These are phyloP conservation scores for Nycteola revayana DNA, from an alignment of 2,888 invertebrate genomes.

Conservation along the genomic window DNA sequence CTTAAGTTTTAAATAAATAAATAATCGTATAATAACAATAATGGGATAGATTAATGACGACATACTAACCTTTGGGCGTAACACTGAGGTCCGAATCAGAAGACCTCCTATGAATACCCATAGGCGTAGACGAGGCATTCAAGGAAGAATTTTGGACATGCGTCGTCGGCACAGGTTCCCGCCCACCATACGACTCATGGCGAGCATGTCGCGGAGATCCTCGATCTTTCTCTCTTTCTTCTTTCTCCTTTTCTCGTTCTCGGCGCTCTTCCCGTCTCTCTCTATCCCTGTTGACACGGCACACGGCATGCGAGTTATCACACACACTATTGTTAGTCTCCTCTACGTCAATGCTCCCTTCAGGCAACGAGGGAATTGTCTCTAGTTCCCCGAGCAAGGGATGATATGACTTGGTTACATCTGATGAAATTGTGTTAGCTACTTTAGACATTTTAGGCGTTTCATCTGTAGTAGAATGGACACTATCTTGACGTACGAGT, in stretches of 20 bases:
- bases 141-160: slow-evolving; percentile 56
- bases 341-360: slow-evolving; percentile 61
- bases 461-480: slow-evolving; percentile 54
- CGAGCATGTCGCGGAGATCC: slow-evolving; percentile 76
- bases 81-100: slow-evolving; percentile 97
- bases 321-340: slow-evolving; percentile 77
- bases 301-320: slow-evolving; percentile 81
- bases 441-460: slow-evolving; percentile 63
- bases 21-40: background rate
- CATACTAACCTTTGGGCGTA: slow-evolving; percentile 94
- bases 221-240: slow-evolving; percentile 46
- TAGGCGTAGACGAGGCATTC: slow-evolving; percentile 72
- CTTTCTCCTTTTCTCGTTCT: slow-evolving; percentile 49
- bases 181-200: slow-evolving; percentile 80
- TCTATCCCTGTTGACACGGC: slow-evolving; percentile 69
- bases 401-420: slow-evolving; percentile 59
- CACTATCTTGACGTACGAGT: slow-evolving; percentile 61
- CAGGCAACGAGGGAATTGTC: slow-evolving; percentile 71
- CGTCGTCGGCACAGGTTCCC: slow-evolving; percentile 55
- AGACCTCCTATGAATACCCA: slow-evolving; percentile 88
- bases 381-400: slow-evolving; percentile 66
- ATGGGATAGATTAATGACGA: slow-evolving; percentile 8
- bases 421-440: slow-evolving; percentile 47
- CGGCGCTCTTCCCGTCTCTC: slow-evolving; percentile 40
- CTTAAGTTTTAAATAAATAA: too few relatives aligned